phyloP scores from a whole-genome alignment of 2,888 invertebrate species.

The Stenodema calcarata region DNA sequence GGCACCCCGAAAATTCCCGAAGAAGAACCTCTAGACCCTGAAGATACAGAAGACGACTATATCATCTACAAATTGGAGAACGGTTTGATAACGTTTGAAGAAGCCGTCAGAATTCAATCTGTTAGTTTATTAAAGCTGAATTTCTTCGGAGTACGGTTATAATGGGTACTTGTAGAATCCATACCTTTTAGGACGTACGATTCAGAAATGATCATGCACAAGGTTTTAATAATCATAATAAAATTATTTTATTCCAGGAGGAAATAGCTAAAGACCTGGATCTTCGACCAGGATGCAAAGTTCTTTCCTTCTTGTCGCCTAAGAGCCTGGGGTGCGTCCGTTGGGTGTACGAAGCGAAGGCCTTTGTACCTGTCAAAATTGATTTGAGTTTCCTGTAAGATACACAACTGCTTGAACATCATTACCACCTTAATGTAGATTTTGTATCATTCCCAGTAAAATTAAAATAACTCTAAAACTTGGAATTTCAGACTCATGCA shows the following conservation, averaged over 20 bases:
- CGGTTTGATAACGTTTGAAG: background rate
- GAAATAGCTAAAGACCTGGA: background rate
- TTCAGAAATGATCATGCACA: too few species aligned
- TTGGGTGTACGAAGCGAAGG: background rate
- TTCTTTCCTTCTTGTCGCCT: background rate
- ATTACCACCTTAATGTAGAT: too few species aligned
- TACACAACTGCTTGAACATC: background rate
- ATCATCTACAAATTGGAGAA: background rate
- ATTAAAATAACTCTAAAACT: too few species aligned
- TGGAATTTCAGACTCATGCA: too few species aligned
- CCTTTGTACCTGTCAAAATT: background rate
- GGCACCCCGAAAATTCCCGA: background rate
- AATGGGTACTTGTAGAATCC: too few species aligned
- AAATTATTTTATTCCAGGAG: background rate
- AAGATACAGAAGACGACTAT: background rate
- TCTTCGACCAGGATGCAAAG: background rate
- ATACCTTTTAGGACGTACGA: too few species aligned
- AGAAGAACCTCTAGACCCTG: background rate
- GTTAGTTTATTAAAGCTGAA: background rate
- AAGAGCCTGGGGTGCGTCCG: background rate
- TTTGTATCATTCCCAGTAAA: too few species aligned
- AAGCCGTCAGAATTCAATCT: background rate
- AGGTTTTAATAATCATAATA: background rate
- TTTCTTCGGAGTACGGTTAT: too few species aligned
- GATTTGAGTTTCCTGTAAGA: background rate